A percentile compares a stretch with the other conserved stretches of the same genome.
These are phyloP conservation scores for Rhinatrema bivittatum DNA, from an alignment of 2,797 vertebrate species.

Conservation along the genomic window DNA sequence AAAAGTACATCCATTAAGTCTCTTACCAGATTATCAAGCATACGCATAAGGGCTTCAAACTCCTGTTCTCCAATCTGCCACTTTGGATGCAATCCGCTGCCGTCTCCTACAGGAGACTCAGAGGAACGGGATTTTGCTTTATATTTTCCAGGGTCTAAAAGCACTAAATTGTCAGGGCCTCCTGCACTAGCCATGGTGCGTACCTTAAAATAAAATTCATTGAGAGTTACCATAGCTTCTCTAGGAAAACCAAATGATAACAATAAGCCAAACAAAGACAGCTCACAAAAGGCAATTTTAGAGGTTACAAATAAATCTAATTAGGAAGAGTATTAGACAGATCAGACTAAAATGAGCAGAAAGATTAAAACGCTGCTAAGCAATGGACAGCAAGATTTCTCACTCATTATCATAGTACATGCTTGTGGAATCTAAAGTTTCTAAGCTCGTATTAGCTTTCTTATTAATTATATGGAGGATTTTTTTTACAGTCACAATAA, in stretches of 20 bases:
- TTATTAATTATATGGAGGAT: too few relatives aligned
- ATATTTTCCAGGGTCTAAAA: constrained; percentile 88
- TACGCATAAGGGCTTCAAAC: constrained; percentile 95
- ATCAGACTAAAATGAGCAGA: too few relatives aligned
- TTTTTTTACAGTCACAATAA: too few relatives aligned
- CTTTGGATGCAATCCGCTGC: constrained; percentile 64
- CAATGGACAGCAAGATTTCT: too few relatives aligned
- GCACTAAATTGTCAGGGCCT: constrained; percentile 89
- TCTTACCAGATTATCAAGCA: constrained; percentile 96
- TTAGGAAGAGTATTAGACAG: too few relatives aligned
- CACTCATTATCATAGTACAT: too few relatives aligned
- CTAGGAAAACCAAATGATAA: not conserved
- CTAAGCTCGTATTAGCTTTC: too few relatives aligned
- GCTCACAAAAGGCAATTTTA: too few relatives aligned
- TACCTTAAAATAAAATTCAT: constrained; percentile 62
- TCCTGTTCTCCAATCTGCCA: constrained; percentile 97
- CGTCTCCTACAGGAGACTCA: constrained; percentile 66
- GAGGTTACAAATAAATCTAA: too few relatives aligned
- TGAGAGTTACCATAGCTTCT: not conserved
- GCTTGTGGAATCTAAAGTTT: too few relatives aligned
- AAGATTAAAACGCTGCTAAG: too few relatives aligned
- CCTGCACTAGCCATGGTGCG: constrained; percentile 93
- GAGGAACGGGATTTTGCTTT: constrained; percentile 78
- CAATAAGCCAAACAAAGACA: not conserved
- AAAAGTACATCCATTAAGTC: not conserved